Evolutionary conservation across 2,797 vertebrate genomes (phyloP), one percentile per base, ranked within the genome.

Genomic region (Pangasius larnaudii): DNA sequence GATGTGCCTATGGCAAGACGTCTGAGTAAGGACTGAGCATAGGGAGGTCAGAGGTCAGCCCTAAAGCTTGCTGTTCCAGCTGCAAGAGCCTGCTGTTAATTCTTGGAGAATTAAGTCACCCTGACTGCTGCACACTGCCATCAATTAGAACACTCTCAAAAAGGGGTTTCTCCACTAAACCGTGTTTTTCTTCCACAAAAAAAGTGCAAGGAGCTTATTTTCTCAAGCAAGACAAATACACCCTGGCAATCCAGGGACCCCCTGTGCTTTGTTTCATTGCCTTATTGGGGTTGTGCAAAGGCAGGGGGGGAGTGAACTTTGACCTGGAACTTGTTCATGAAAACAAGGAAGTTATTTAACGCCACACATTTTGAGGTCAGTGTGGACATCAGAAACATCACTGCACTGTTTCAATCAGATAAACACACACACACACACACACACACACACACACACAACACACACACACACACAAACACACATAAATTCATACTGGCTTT

Each of bases 21-120:
- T 67, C 79, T 85, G 58, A n/a, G 81, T 49, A 83, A 88, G 77
- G 69, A 86, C 59, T 77, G 89, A 89, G 86, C 79, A 72, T 39
- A 65, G 22, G 22, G 58, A 89, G 94, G 94, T 95, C 94, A 95
- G 51, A 93, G 94, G 94, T 94, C 88, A 93, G 88, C 65, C 88
- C 89, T 92, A 89, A 94, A 94, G 94, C 91, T 93, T 92, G 92
- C 92, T 88, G 86, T 77, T 91, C 93, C 93, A 91, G 92, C 92
- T 90, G 90, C 49, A 80, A 80, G 74, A 89, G 79, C 56, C 87
- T 89, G 91, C 56, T 80, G 86, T 72, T 84, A 83, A 90, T 91
- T 91, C 88, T 92, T 87, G 11, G 56, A 72, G 87, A 90, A 88
- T 87, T 87, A 72, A 91, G 85, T 90, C 88, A 91, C 74, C 85